Percentiles rank a stretch among this genome's conserved stretches.
Conservation (phyloP, 2,888 invertebrate species). For the Rhamphomyia laevipes region DNA sequence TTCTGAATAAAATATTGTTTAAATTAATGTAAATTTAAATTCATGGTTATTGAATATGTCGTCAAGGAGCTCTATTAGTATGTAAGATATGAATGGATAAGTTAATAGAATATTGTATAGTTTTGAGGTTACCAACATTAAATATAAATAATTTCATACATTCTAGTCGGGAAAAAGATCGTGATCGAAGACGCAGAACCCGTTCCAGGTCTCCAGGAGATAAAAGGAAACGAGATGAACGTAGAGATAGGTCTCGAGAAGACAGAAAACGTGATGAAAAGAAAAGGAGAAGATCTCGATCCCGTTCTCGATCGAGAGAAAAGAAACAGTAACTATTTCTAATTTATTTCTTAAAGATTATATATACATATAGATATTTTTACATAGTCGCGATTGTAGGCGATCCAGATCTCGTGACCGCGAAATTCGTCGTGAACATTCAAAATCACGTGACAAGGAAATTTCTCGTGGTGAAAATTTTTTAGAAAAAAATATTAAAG, state of each 20-base stretch:
- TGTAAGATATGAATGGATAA: background rate
- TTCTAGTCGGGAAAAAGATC: conserved; percentile 25
- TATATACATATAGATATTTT: background rate
- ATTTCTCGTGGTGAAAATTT: conserved; percentile 8
- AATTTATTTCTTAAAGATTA: background rate
- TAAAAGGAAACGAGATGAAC: conserved; percentile 25
- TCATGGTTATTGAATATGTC: too few species aligned
- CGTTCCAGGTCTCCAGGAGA: conserved; percentile 18
- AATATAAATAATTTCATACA: background rate
- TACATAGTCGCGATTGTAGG: conserved; percentile 17
- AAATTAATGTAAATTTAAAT: too few species aligned
- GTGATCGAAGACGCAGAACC: conserved; percentile 24
- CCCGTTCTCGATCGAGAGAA: conserved; percentile 1
- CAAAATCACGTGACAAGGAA: conserved; percentile 18
- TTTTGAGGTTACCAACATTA: background rate
- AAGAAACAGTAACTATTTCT: background rate
- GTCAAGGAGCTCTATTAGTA: background rate
- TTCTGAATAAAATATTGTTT: too few species aligned
- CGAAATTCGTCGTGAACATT: conserved; percentile 17
- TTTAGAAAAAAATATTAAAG: conserved; percentile 24
- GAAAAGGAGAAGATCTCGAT: conserved; percentile 27
- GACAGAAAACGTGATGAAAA: conserved; percentile 28
- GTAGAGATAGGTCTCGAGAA: conserved; percentile 19
- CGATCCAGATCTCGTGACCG: conserved; percentile 43
- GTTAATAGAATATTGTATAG: background rate